Conservation (phyloP, 1,140 invertebrate species). For the Megalonaias nervosa region DNA sequence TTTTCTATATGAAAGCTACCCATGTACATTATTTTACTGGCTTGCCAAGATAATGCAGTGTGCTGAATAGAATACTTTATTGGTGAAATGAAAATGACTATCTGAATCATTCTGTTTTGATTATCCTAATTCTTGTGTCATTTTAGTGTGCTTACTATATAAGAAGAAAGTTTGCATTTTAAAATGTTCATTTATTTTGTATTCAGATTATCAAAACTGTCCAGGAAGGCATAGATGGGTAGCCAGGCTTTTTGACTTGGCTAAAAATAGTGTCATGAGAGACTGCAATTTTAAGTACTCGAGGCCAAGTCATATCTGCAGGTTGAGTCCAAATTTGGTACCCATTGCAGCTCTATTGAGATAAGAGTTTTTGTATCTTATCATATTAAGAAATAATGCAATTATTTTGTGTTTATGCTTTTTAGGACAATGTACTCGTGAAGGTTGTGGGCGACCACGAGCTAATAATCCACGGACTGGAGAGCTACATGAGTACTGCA, state of each 20-base stretch:
- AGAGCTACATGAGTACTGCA: slow-evolving; percentile 74
- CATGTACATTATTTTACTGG: too few species aligned
- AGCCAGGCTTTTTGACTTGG: too few species aligned
- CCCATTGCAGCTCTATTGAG: not conserved
- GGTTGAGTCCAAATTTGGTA: not conserved
- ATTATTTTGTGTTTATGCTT: not conserved
- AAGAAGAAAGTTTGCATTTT: too few species aligned
- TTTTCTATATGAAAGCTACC: too few species aligned
- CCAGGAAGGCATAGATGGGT: too few species aligned
- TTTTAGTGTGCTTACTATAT: too few species aligned
- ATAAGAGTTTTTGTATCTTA: not conserved
- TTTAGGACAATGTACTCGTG: slow-evolving; percentile 64
- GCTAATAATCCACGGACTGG: slow-evolving; percentile 74
- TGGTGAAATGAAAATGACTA: too few species aligned
- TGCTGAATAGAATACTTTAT: too few species aligned
- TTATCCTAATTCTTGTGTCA: too few species aligned
- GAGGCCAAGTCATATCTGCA: not conserved
- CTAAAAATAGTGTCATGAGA: not conserved
- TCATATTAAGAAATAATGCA: not conserved
- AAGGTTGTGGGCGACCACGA: slow-evolving; percentile 69
- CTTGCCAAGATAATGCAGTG: too few species aligned
- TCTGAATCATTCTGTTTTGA: too few species aligned
- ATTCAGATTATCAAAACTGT: not conserved
- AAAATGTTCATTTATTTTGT: not conserved
- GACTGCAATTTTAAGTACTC: too few species aligned